Conservation (phyloP, 2,113 vertebrate genomes). For the Scophthalmus maximus region DNA sequence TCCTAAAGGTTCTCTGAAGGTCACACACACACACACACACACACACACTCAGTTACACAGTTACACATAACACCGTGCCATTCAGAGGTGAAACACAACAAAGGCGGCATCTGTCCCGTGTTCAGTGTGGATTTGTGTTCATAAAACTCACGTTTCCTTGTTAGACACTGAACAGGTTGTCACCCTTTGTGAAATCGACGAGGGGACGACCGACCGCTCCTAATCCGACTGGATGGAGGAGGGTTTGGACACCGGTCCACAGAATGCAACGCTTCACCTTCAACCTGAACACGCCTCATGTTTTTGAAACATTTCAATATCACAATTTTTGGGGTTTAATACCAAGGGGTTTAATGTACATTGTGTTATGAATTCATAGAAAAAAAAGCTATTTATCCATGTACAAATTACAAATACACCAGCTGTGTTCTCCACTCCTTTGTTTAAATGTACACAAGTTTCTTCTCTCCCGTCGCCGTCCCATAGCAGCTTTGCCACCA, state of each 20-base stretch:
- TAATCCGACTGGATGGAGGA: too few relatives aligned
- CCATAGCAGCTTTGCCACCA: conserved; percentile 92
- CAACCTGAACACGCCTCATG: too few relatives aligned
- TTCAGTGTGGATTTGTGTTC: too few relatives aligned
- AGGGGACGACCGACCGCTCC: too few relatives aligned
- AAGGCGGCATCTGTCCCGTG: too few relatives aligned
- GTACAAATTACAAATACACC: conserved; percentile 91
- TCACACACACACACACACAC: too few relatives aligned
- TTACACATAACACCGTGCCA: not conserved
- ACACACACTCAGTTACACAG: too few relatives aligned
- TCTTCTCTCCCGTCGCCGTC: conserved; percentile 84
- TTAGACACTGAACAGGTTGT: too few relatives aligned
- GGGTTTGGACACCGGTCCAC: too few relatives aligned
- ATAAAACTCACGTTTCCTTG: too few relatives aligned
- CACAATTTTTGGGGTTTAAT: conserved; percentile 88
- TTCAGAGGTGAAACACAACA: not conserved
- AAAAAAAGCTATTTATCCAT: conserved; percentile 89
- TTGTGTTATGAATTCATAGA: conserved; percentile 88
- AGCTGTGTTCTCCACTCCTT: conserved; percentile 83
- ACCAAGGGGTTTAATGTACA: conserved; percentile 92
- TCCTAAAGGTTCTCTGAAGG: not conserved
- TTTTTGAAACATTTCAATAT: conserved; percentile 60
- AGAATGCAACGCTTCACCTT: too few relatives aligned
- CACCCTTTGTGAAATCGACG: too few relatives aligned
- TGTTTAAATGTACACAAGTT: conserved; percentile 87